A percentile compares a stretch with the other conserved stretches of the same genome.
phyloP scores from a whole-genome alignment of 2,113 vertebrate species.

The Pithys albifrons region DNA sequence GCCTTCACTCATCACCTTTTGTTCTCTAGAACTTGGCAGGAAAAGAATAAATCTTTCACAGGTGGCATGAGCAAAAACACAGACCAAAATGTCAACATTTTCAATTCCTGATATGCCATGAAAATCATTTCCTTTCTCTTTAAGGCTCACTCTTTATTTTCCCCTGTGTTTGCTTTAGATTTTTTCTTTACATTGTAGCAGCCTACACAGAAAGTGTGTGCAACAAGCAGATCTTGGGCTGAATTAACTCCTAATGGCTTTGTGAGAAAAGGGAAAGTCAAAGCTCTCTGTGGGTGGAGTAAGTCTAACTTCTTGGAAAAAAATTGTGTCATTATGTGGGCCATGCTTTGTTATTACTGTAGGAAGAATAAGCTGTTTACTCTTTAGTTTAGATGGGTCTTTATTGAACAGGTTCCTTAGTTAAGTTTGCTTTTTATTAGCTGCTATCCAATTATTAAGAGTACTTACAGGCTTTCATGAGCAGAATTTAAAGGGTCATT shows the following conservation, averaged over 20 bases:
- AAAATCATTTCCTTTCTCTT: neutral
- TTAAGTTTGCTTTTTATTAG: neutral
- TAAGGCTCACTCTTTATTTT: neutral
- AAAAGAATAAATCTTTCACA: too few species aligned
- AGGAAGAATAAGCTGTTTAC: neutral
- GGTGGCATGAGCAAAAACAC: too few species aligned
- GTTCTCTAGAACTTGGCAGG: too few species aligned
- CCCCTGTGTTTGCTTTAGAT: neutral
- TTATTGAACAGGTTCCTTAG: neutral
- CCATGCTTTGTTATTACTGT: neutral
- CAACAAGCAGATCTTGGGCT: neutral
- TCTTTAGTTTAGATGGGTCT: neutral
- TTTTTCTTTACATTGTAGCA: neutral
- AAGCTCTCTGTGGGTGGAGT: neutral
- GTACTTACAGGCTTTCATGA: neutral
- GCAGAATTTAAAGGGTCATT: neutral
- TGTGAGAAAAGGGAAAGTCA: neutral
- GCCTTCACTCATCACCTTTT: too few species aligned
- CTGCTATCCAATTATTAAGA: neutral
- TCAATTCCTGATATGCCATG: too few species aligned
- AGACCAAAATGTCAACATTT: too few species aligned
- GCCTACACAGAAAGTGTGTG: neutral
- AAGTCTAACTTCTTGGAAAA: neutral
- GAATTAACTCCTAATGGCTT: neutral
- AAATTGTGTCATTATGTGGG: neutral